A percentile compares a stretch with the other conserved stretches of the same genome.
Evolutionary conservation across 2,888 invertebrate genomes (phyloP).

Genomic region (Apamea sordens): DNA sequence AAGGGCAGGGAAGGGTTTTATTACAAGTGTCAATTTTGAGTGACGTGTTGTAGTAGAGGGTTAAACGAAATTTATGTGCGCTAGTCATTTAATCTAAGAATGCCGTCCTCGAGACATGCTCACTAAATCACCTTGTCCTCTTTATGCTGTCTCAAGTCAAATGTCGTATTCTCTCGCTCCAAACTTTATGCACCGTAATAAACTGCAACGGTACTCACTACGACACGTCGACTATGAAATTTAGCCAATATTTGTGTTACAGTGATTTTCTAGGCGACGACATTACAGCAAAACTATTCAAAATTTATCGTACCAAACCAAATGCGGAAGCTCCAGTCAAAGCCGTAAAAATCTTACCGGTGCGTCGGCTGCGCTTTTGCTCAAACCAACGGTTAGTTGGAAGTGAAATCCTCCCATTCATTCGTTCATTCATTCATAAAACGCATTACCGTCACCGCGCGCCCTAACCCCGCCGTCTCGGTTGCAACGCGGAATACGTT

Average conservation of each 20-base stretch:
- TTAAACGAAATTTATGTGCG: conserved; percentile 59
- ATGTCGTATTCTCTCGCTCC: conserved; percentile 72
- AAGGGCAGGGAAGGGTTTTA: too few species aligned
- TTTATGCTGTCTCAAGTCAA: conserved; percentile 68
- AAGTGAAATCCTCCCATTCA: conserved; percentile 86
- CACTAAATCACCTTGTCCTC: conserved; percentile 58
- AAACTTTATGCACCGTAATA: conserved; percentile 80
- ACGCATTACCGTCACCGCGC: conserved; percentile 82
- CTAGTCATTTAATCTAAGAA: conserved; percentile 56
- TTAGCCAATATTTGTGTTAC: conserved; percentile 62
- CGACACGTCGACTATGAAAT: conserved; percentile 73
- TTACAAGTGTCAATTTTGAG: conserved; percentile 57
- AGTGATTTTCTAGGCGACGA: conserved; percentile 47
- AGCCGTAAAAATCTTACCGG: conserved; percentile 62
- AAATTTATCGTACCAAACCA: conserved; percentile 72
- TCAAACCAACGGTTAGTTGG: conserved; percentile 83
- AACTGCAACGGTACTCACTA: conserved; percentile 72
- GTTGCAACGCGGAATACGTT: conserved; percentile 82
- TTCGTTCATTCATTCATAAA: conserved; percentile 87
- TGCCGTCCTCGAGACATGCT: conserved; percentile 50
- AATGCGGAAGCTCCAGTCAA: conserved; percentile 51
- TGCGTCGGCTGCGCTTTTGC: conserved; percentile 77
- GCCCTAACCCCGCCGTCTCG: conserved; percentile 74
- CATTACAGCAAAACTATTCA: conserved; percentile 59
- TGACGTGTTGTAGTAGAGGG: conserved; percentile 53